Percentiles rank a stretch among this genome's conserved stretches.
Conservation (phyloP, 2,113 vertebrate species). For the Toxotes jaculatrix region DNA sequence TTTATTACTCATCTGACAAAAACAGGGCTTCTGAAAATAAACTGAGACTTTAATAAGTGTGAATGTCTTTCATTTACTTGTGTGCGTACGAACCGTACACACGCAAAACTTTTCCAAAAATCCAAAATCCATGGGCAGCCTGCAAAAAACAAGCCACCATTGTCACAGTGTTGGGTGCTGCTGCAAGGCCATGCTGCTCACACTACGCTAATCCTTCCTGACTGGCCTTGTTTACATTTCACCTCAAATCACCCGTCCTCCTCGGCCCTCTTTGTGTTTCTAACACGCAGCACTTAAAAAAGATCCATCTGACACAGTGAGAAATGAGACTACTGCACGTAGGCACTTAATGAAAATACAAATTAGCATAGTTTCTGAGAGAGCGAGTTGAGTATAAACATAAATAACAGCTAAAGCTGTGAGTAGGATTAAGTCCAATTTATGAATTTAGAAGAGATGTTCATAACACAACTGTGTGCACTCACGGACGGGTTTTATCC, state of each 20-base stretch:
- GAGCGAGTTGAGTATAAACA: background rate
- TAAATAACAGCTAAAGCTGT: slow-evolving; percentile 13
- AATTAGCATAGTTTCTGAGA: slow-evolving; percentile 27
- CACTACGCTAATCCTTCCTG: slow-evolving; percentile 63
- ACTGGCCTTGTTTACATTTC: slow-evolving; percentile 66
- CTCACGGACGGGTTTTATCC: background rate
- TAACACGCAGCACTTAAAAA: slow-evolving; percentile 29
- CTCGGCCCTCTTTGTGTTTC: slow-evolving; percentile 24
- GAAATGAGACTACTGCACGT: slow-evolving; percentile 37
- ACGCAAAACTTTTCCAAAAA: slow-evolving; percentile 2
- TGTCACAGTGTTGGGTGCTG: slow-evolving; percentile 26
- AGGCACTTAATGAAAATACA: slow-evolving; percentile 46
- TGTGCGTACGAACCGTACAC: background rate
- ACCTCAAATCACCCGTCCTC: slow-evolving; percentile 66
- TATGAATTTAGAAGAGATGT: background rate
- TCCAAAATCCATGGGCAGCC: background rate
- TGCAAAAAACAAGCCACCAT: slow-evolving; percentile 46
- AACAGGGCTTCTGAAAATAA: background rate
- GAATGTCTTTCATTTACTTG: background rate
- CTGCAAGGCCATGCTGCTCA: slow-evolving; percentile 42
- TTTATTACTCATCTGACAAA: background rate
- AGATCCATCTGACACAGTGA: slow-evolving; percentile 40
- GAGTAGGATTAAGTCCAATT: background rate
- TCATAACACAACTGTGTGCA: background rate
- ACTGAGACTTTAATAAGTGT: background rate